A percentile compares a stretch with the other conserved stretches of the same genome.
Conservation (phyloP, 2,113 vertebrate species). For the Cyrtonyx montezumae region DNA sequence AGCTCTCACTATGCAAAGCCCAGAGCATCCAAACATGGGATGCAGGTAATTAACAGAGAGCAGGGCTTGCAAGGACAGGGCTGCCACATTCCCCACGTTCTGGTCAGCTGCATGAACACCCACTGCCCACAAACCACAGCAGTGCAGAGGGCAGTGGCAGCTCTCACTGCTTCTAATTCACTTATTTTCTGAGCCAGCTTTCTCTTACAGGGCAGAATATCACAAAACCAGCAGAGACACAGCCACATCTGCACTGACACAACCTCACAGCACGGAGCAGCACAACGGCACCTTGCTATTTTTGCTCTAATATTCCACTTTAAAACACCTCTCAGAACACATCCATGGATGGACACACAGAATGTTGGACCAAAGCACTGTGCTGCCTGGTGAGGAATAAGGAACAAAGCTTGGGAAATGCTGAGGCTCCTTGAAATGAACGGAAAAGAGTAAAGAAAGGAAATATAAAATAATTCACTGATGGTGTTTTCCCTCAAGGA, state of each 20-base stretch:
- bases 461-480: background rate
- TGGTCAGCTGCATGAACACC: background rate
- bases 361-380: background rate
- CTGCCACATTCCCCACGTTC: background rate
- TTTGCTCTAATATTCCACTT: background rate
- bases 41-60: background rate
- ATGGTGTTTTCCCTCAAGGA: background rate
- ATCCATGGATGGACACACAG: too few species aligned
- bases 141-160: accelerated
- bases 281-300: background rate
- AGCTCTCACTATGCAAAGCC: background rate
- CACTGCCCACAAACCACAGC: background rate
- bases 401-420: background rate
- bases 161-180: background rate
- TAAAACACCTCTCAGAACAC: background rate
- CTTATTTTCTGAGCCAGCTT: background rate
- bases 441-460: background rate
- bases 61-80: too few species aligned
- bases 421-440: background rate
- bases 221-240: background rate
- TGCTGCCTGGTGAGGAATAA: background rate
- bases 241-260: background rate
- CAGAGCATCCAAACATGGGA: background rate
- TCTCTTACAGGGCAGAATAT: background rate
- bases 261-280: accelerated